A percentile compares a stretch with the other conserved stretches of the same genome.
Conservation (phyloP, 2,888 invertebrate genomes). For the Diarsia brunnea region DNA sequence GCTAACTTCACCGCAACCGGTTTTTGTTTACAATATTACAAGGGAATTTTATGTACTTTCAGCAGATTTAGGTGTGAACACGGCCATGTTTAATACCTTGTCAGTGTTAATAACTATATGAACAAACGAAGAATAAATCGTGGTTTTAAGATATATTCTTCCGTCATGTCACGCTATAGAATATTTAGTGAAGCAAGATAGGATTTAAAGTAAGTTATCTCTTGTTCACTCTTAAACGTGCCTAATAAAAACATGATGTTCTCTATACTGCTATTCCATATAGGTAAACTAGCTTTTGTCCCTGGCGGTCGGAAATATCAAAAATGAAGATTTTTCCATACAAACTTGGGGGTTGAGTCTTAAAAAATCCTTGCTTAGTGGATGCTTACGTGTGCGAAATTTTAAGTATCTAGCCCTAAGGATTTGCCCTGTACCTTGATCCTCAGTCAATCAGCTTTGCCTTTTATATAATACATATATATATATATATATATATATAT, state of each 20-base stretch:
- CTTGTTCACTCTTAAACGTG: neutral
- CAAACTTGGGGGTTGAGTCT: too few relatives aligned
- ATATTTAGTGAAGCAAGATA: neutral
- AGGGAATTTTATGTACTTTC: conserved; percentile 43
- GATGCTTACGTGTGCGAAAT: too few relatives aligned
- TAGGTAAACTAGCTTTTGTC: too few relatives aligned
- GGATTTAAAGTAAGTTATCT: neutral
- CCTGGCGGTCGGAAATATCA: too few relatives aligned
- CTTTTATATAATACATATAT: too few relatives aligned
- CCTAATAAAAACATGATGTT: neutral
- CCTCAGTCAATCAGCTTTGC: too few relatives aligned
- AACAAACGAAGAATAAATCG: neutral
- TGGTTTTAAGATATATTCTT: neutral
- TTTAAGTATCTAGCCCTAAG: too few relatives aligned
- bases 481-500: too few relatives aligned
- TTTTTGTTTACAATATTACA: conserved; percentile 51
- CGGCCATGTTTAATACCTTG: conserved; percentile 8
- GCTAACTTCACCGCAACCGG: conserved; percentile 44
- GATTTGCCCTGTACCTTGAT: too few relatives aligned
- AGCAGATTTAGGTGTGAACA: conserved; percentile 33
- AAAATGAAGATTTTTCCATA: too few relatives aligned
- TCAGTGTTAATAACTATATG: conserved; percentile 1
- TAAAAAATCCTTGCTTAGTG: too few relatives aligned
- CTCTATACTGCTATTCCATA: neutral
- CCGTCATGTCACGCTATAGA: neutral